Base-by-base conservation (phyloP, 2,797 vertebrate species). In the Enteromius afrohamiltoni region DNA sequence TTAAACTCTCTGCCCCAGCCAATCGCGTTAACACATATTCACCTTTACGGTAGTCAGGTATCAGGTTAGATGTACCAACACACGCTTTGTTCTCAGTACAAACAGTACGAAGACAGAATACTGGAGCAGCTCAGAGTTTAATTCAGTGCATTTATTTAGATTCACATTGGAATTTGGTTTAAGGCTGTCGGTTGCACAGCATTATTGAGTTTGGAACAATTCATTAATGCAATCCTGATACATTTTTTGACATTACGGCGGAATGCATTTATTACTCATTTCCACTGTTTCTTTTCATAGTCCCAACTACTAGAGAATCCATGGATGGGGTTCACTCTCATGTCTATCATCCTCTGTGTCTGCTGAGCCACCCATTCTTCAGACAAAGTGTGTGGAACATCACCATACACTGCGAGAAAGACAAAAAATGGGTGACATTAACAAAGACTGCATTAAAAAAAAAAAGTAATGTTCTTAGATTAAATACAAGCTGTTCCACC, bases 221-320 rank as follows among this genome's bases (percentile, higher is more conserved):
- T 68, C 49, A 45, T 62, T 80, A 77, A 60, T 31, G 51, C 17
- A 42, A 69, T 78, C 42, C 17, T 16, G 71, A 4, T 51, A 31
- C 62, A 49, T 62, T 77, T 37, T 47, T 53, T 17, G 42, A n/a
- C 31, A 62, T 34, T 3, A 34, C 14, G 64, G 5, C 2, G 31
- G 13, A 58, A 26, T 26, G 34, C 6, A 65, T 45, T 69, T 87
- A 92, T 82, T 91, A 69, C 37, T 65, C 87, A 92, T 83, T 91
- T 92, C 91, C 91, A 92, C 84, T 89, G 89, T 26, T 91, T 91
- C 80, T 89, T 92, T 75, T 91, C 89, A 55, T 91, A 92, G 82
- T 92, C 91, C 91, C 91, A 92, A n/a, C 89, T 83, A 40, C 69
- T 26, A 42, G 91, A 13, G 26, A 91, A 86, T 10, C 91, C 91